Conservation (phyloP, 2,113 vertebrate species). For the Mus spicilegus region DNA sequence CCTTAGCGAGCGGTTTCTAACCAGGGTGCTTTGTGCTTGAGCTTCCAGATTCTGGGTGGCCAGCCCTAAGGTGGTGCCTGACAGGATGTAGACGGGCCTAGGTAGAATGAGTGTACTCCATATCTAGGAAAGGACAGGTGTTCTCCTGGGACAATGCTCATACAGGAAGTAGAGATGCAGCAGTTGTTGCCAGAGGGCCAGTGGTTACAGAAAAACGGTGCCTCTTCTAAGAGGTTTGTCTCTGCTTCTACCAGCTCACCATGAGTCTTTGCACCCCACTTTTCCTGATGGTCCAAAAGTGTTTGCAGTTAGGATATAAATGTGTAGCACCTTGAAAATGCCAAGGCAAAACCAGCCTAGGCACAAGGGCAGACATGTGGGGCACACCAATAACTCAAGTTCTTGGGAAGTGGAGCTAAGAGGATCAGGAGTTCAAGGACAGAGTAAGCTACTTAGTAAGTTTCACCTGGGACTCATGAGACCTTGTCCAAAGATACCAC, state of each 20-base stretch:
- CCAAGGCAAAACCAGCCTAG: background rate
- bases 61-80: background rate
- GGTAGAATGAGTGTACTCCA: background rate
- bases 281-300: background rate
- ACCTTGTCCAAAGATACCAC: background rate
- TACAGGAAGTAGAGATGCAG: background rate
- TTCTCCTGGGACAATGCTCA: background rate
- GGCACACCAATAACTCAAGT: background rate
- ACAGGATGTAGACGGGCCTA: background rate
- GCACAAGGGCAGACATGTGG: background rate
- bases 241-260: background rate
- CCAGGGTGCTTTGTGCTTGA: background rate
- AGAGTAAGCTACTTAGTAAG: background rate
- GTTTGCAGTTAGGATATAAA: background rate
- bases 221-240: background rate
- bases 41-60: background rate
- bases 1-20: conserved; percentile 3
- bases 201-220: conserved; percentile 31
- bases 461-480: background rate
- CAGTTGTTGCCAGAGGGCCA: conserved; percentile 4
- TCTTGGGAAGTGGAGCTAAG: background rate
- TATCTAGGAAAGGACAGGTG: background rate
- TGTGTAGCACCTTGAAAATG: background rate
- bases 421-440: background rate
- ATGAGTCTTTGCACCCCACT: too few relatives aligned